Evolutionary conservation across 2,888 invertebrate species (phyloP).

Genomic region (Oxytorus armatus): DNA sequence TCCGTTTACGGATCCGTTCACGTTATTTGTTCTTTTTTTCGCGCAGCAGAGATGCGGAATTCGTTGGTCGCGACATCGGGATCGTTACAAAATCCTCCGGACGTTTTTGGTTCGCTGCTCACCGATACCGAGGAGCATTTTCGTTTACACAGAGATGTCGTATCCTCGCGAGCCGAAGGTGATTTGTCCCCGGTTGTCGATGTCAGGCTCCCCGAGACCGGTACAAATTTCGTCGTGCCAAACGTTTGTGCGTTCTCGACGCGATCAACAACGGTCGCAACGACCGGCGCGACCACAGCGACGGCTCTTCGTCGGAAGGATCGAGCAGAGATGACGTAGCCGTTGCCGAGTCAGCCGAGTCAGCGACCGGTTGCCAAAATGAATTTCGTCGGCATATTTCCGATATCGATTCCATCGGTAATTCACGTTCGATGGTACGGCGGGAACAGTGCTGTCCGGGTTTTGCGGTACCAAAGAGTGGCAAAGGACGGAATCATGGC

Average conservation of each 20-base stretch:
- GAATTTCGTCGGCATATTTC: no score
- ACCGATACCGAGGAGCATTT: slow-evolving; percentile 86
- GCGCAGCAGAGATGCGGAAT: slow-evolving; percentile 87
- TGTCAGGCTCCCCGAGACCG: slow-evolving; percentile 44
- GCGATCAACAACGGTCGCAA: background rate
- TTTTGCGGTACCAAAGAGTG: slow-evolving; percentile 82
- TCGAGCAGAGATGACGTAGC: slow-evolving; percentile 63
- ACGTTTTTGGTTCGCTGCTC: slow-evolving; percentile 87
- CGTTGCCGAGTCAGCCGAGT: slow-evolving; percentile 27
- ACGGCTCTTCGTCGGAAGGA: slow-evolving; percentile 70
- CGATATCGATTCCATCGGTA: slow-evolving; percentile 71
- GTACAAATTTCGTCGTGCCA: background rate
- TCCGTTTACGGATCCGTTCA: no score
- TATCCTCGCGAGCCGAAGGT: slow-evolving; percentile 73
- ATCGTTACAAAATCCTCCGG: slow-evolving; percentile 85
- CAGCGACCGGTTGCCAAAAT: no score
- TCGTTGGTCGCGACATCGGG: slow-evolving; percentile 87
- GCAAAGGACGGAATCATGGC: slow-evolving; percentile 83
- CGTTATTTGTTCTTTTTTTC: background rate
- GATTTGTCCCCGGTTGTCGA: slow-evolving; percentile 1
- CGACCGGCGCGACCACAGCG: slow-evolving; percentile 29
- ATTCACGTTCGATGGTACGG: slow-evolving; percentile 76
- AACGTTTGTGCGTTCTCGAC: background rate
- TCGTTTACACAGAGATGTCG: slow-evolving; percentile 86
- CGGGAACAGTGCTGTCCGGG: slow-evolving; percentile 86